phyloP scores from a whole-genome alignment of 2,888 invertebrate species.

The Antheraea assamensis region DNA sequence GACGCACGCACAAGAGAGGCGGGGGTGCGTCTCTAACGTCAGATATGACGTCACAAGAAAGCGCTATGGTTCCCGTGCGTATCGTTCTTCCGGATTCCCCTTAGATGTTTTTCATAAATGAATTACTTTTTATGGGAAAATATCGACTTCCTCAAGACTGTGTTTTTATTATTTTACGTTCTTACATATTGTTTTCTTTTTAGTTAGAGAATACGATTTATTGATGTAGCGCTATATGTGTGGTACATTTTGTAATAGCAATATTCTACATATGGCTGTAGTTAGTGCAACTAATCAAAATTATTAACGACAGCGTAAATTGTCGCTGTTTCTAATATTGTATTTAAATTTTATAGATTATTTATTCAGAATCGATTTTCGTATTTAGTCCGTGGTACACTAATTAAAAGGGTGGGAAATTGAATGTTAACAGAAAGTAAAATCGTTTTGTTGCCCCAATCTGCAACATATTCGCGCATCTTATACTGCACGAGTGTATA shows the following conservation, averaged over 20 bases:
- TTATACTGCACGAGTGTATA: not conserved
- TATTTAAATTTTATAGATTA: no score
- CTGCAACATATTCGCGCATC: not conserved
- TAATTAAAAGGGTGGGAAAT: not conserved
- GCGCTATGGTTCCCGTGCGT: conserved; percentile 47
- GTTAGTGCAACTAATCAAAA: not conserved
- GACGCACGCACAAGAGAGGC: conserved; percentile 53
- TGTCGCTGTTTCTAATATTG: not conserved
- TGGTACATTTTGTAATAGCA: not conserved
- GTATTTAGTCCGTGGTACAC: not conserved
- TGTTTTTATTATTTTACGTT: not conserved
- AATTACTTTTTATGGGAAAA: conserved; percentile 14
- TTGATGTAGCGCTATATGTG: not conserved
- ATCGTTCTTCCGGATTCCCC: conserved; percentile 25
- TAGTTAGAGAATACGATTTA: not conserved
- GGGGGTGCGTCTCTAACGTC: conserved; percentile 70
- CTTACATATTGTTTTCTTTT: not conserved
- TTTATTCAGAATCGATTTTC: not conserved
- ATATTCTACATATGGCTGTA: not conserved
- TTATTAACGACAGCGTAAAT: not conserved
- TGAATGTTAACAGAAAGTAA: not conserved
- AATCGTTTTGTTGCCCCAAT: not conserved
- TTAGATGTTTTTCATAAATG: conserved; percentile 20
- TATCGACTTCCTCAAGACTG: conserved; percentile 10
- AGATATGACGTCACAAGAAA: conserved; percentile 58